These are phyloP conservation scores for Hippolais icterina DNA, from an alignment of 2,113 vertebrate genomes.

Conservation along the genomic window DNA sequence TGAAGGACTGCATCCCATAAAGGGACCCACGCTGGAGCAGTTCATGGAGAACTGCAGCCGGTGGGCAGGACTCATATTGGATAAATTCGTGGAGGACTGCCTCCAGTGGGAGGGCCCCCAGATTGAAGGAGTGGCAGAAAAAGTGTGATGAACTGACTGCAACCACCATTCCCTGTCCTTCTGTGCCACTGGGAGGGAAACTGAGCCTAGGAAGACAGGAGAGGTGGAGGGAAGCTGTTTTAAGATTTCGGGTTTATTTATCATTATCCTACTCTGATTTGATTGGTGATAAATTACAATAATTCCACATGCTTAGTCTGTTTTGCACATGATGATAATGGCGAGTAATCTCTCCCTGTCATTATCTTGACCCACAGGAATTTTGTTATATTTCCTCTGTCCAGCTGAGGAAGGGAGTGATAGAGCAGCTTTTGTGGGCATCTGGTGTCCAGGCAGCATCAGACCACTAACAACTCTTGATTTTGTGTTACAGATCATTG, in stretches of 20 bases:
- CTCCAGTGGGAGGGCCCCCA: background rate
- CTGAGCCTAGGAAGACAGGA: background rate
- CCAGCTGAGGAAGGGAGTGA: background rate
- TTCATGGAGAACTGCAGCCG: background rate
- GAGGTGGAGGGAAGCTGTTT: background rate
- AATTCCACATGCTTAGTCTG: background rate
- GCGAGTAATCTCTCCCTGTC: background rate
- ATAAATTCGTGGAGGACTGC: fast-evolving
- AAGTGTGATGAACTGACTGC: background rate
- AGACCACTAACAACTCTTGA: background rate
- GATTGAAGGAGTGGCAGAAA: background rate
- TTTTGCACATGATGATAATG: background rate
- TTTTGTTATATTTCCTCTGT: background rate
- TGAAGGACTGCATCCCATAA: background rate
- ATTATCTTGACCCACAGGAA: background rate
- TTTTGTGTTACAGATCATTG: background rate
- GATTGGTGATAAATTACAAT: background rate
- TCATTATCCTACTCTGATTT: background rate
- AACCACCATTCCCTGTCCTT: background rate
- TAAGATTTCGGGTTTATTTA: background rate
- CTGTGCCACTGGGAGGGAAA: background rate
- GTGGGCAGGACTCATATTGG: background rate
- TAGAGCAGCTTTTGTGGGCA: background rate
- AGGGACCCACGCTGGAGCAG: background rate
- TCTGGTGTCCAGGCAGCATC: background rate